Percentiles rank a stretch among this genome's conserved stretches.
Conservation (phyloP, 1,140 invertebrate genomes). For the Schlechtendalia chinensis region DNA sequence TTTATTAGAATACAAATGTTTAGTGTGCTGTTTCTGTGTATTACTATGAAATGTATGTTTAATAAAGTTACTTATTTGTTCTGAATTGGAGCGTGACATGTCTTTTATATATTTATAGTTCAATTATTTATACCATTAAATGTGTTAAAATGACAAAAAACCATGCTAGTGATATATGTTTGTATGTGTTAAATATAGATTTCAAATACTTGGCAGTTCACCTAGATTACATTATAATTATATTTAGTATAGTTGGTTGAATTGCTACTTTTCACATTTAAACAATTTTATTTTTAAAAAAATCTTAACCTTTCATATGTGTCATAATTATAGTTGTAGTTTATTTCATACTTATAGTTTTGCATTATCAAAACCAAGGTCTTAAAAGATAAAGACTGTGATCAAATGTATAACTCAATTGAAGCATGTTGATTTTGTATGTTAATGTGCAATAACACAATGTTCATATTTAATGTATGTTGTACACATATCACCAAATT, state of each 20-base stretch:
- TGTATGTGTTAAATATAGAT: conserved; percentile 12
- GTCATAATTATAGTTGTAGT: no score
- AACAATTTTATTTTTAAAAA: no score
- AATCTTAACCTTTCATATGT: no score
- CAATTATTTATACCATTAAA: background rate
- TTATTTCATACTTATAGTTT: no score
- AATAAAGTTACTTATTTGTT: conserved; percentile 33
- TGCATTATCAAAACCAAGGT: no score
- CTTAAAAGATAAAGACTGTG: no score
- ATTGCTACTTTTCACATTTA: background rate
- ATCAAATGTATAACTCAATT: background rate
- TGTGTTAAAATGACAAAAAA: no score
- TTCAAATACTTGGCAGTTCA: conserved; percentile 18
- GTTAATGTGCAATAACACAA: background rate
- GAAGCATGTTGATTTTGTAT: background rate
- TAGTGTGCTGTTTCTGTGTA: background rate
- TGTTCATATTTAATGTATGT: background rate
- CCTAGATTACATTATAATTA: background rate
- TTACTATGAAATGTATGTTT: conserved; percentile 17
- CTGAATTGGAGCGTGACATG: conserved; percentile 1
- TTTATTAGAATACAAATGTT: conserved; percentile 12
- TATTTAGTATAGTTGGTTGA: background rate
- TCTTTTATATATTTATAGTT: background rate
- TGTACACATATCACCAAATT: no score
- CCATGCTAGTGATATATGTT: no score